Base-by-base conservation (phyloP, 2,888 invertebrate genomes). In the Ichneumon xanthorius region DNA sequence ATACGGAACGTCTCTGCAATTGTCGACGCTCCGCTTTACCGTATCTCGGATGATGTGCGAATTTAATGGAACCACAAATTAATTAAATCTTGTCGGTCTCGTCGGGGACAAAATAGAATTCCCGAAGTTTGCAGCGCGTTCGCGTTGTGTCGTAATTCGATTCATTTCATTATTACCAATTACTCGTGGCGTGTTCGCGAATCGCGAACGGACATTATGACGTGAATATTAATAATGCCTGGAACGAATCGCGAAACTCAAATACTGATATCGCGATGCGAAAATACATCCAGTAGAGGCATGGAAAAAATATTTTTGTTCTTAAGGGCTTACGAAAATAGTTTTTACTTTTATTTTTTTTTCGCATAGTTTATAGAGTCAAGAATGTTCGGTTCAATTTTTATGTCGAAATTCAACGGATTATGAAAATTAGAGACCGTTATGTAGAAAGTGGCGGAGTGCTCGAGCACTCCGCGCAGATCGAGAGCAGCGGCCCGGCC, bases 31-130 rank as follows among this genome's bases (percentile, higher is more conserved):
- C 7, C 5, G 33, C 63, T 63, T 63, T 63, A 30, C 2, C 26
- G 30, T 11, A 30, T 33, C 33, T 16, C 6, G 63, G 33, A 63
- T 63, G 30, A 26, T 63, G 58, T 26, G 58, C 14, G 2, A 63
- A 63, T 63, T 63, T 33, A 63, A 63, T 33, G 63, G n/a, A 63
- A 63, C 26, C 63, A 33, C 63, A 30, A 63, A 63, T 63, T 63
- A 63, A 63, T 63, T 63, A n/a, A 63, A 16, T 63, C 2, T 16
- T 30, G 63, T 63, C 63, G n/a, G 30, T 30, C 33, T 63, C 63
- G 63, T 30, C 33, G 63, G 26, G 26, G 33, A 7, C 63, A 33
- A 63, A 33, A 63, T 63, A 63, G 63, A 63, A 63, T 63, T 33
- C 63, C 30, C 63, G 16, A 63, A 63, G 63, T 33, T 63, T 63